Conservation (phyloP, 2,113 vertebrate genomes). For the Motacilla alba region DNA sequence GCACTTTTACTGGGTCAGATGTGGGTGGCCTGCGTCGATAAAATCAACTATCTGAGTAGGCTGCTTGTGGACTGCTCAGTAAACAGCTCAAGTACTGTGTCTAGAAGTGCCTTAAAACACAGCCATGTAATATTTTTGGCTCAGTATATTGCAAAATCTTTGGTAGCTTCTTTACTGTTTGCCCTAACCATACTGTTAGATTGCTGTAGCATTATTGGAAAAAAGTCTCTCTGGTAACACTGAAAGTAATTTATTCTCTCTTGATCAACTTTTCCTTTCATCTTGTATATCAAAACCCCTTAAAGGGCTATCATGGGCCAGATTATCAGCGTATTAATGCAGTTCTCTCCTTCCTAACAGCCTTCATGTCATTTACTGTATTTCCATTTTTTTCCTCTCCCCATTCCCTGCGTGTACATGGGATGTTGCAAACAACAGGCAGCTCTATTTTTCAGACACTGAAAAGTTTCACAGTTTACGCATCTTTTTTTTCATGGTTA, state of each 20-base stretch:
- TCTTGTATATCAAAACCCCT: background rate
- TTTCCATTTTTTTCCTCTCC: background rate
- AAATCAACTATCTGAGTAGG: background rate
- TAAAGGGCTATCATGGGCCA: background rate
- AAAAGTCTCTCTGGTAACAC: background rate
- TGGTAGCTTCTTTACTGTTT: background rate
- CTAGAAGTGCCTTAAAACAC: background rate
- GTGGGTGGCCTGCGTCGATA: background rate
- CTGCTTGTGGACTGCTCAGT: background rate
- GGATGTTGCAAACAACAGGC: background rate
- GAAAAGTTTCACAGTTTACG: background rate
- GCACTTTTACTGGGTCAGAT: background rate
- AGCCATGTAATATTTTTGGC: background rate
- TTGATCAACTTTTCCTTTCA: background rate
- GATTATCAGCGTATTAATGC: background rate
- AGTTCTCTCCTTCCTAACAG: background rate
- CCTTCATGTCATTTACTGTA: background rate
- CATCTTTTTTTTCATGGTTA: background rate
- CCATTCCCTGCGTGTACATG: fast-evolving
- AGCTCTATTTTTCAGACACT: background rate
- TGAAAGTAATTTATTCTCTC: background rate
- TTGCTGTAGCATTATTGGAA: background rate
- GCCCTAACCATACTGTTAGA: background rate
- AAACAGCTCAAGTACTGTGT: background rate
- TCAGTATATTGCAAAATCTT: background rate